Evolutionary conservation across 2,888 invertebrate genomes (phyloP).

Genomic region (Ferdinandea cuprea): DNA sequence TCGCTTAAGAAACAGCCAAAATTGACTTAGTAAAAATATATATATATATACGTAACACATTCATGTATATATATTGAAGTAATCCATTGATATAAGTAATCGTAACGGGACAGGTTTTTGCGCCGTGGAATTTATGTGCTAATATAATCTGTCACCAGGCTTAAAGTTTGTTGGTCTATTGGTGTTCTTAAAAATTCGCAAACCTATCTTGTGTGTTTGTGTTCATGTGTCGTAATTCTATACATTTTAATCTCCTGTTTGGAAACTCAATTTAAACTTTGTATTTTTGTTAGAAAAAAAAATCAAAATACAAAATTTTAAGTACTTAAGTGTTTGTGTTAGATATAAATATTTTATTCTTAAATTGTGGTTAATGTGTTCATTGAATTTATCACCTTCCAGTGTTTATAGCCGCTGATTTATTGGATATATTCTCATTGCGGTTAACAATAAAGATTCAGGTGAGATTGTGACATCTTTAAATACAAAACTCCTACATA

Average conservation of each 20-base stretch:
- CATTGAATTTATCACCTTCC: not conserved
- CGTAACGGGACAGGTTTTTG: conserved; percentile 60
- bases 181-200: conserved; percentile 27
- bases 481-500: conserved; percentile 1
- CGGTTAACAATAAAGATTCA: conserved; percentile 1
- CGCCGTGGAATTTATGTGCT: conserved; percentile 48
- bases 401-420: not conserved
- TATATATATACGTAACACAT: no score
- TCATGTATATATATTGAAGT: conserved; percentile 18
- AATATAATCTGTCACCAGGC: conserved; percentile 17
- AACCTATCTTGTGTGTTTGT: conserved; percentile 25
- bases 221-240: conserved; percentile 7
- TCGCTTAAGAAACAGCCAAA: conserved; percentile 27
- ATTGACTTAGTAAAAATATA: conserved; percentile 10
- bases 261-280: no score
- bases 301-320: conserved; percentile 3
- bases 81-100: conserved; percentile 46
- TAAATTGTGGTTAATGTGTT: conserved; percentile 11
- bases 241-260: not conserved
- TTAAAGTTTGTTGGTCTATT: conserved; percentile 34
- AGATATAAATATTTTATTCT: conserved; percentile 2
- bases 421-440: conserved; percentile 11
- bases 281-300: no score
- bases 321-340: no score
- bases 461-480: conserved; percentile 10